A percentile compares a stretch with the other conserved stretches of the same genome.
phyloP scores from a whole-genome alignment of 1,140 invertebrate genomes.

The Mercenaria mercenaria region DNA sequence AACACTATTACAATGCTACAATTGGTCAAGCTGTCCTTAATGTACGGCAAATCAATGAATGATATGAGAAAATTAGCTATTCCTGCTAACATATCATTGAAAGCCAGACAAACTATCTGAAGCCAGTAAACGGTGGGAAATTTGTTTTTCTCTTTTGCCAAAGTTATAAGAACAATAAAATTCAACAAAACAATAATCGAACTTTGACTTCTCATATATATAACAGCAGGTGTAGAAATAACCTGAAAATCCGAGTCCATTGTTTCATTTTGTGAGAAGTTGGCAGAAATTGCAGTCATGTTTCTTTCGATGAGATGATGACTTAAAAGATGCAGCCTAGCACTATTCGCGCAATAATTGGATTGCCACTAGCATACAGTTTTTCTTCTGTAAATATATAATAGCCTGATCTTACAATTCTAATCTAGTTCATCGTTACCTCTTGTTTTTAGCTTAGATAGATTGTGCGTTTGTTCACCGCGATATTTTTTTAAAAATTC shows the following conservation, averaged over 20 bases:
- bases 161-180: neutral
- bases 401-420: too few species aligned
- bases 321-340: too few species aligned
- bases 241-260: neutral
- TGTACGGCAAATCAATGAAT: neutral
- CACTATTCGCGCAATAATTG: too few species aligned
- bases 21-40: neutral
- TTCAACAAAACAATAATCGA: neutral
- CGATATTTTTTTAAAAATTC: too few species aligned
- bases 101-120: slow-evolving; percentile 13
- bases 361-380: too few species aligned
- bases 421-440: too few species aligned
- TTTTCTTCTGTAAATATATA: too few species aligned
- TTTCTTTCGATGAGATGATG: too few species aligned
- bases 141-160: neutral
- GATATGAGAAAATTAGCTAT: slow-evolving; percentile 12
- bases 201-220: neutral
- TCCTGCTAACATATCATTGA: slow-evolving; percentile 9
- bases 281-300: neutral
- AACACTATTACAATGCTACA: neutral
- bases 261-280: neutral
- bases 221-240: neutral
- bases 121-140: slow-evolving; percentile 31
- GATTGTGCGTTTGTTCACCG: too few species aligned
- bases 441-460: too few species aligned